Percentiles rank a stretch among this genome's conserved stretches.
Evolutionary conservation across 1,140 invertebrate genomes (phyloP).

Genomic region (Temnothorax curvispinosus): DNA sequence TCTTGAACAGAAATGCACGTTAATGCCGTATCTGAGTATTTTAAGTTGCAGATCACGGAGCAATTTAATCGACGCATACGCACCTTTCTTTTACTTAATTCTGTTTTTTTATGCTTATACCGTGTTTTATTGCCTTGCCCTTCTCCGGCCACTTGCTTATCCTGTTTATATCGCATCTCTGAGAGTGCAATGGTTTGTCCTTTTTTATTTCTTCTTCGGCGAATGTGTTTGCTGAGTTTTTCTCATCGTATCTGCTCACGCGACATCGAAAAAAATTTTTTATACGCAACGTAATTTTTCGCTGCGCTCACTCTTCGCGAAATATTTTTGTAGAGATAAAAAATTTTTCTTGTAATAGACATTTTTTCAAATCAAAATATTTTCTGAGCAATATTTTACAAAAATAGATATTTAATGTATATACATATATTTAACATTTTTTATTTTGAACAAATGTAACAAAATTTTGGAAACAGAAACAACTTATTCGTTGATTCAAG

Average conservation of each 20-base stretch:
- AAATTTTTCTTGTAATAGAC: background rate
- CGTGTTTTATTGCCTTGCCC: conserved; percentile 4
- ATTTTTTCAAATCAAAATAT: background rate
- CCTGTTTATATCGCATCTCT: conserved; percentile 33
- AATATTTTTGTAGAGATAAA: background rate
- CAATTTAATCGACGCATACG: conserved; percentile 3
- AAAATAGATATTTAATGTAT: background rate
- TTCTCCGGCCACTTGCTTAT: conserved; percentile 30
- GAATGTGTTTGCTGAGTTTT: background rate
- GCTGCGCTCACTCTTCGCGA: background rate
- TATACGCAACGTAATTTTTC: background rate
- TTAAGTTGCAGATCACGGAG: conserved; percentile 5
- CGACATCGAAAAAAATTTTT: background rate
- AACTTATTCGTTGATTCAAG: conserved; percentile 16
- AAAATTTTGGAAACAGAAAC: background rate
- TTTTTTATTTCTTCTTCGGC: conserved; percentile 24
- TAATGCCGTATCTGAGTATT: background rate
- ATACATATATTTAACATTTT: background rate
- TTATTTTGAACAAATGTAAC: background rate
- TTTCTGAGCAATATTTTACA: background rate
- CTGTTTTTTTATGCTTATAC: conserved; percentile 19
- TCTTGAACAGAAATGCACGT: background rate
- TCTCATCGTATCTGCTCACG: background rate
- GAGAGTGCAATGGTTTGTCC: background rate
- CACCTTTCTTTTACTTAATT: conserved; percentile 26